These are phyloP conservation scores for Nemapogon koenigi DNA, from an alignment of 2,888 invertebrate species.

Conservation along the genomic window DNA sequence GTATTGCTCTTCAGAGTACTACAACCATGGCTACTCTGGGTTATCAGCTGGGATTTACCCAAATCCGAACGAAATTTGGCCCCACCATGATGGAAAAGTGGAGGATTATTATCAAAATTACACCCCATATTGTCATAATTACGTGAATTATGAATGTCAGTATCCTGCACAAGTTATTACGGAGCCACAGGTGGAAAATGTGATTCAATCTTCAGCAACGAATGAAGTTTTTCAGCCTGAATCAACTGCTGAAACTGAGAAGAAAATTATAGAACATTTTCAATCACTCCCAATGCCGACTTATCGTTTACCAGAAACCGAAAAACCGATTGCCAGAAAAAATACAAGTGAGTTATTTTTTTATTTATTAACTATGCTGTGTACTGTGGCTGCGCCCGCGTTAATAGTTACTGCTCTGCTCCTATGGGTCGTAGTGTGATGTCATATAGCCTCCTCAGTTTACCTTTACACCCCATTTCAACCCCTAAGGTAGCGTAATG, in stretches of 20 bases:
- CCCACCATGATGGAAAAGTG: slow-evolving; percentile 38
- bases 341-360: slow-evolving; percentile 2
- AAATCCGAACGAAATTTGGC: slow-evolving; percentile 24
- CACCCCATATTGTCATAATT: slow-evolving; percentile 39
- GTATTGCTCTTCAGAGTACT: slow-evolving; percentile 4
- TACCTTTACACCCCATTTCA: too few species aligned
- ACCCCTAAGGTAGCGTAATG: too few species aligned
- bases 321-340: neutral
- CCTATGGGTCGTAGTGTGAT: too few species aligned
- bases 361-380: too few species aligned
- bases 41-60: too few species aligned
- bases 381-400: too few species aligned
- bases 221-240: neutral
- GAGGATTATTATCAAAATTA: slow-evolving; percentile 43
- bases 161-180: too few species aligned
- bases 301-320: neutral
- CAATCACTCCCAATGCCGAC: neutral
- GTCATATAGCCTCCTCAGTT: too few species aligned
- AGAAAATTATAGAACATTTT: neutral
- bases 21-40: too few species aligned
- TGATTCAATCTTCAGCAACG: neutral
- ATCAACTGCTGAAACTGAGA: neutral
- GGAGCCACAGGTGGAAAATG: neutral
- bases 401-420: too few species aligned
- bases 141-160: slow-evolving; percentile 26